phyloP scores from a whole-genome alignment of 2,113 vertebrate species.

The Ceuthmochares aereus region DNA sequence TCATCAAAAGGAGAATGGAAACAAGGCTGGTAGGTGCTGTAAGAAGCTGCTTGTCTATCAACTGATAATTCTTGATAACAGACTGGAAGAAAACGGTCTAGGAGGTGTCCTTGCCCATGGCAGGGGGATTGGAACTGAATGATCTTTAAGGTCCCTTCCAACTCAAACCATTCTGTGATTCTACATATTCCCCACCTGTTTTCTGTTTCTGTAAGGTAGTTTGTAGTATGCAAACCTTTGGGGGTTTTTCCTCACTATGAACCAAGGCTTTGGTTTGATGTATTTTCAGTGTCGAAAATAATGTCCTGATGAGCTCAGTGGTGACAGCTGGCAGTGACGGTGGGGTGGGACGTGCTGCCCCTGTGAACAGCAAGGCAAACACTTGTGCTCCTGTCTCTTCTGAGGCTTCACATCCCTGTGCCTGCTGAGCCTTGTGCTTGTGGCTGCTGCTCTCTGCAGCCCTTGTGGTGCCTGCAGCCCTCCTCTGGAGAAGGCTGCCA shows the following conservation, averaged over 20 bases:
- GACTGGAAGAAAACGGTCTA: not conserved
- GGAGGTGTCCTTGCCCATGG: too few species aligned
- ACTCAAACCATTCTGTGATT: too few species aligned
- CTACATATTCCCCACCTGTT: not conserved
- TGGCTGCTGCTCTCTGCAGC: not conserved
- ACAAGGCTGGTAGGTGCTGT: not conserved
- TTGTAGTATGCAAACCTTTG: fast-evolving
- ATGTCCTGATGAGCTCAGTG: not conserved
- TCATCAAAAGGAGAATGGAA: not conserved
- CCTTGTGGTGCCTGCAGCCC: not conserved
- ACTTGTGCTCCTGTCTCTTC: fast-evolving
- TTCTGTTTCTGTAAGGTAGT: not conserved
- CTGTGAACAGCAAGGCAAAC: not conserved
- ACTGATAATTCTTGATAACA: not conserved
- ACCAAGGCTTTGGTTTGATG: not conserved
- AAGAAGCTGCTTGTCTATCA: not conserved
- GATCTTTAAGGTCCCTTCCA: too few species aligned
- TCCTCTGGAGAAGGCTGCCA: not conserved
- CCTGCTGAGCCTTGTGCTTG: not conserved
- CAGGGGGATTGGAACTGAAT: too few species aligned
- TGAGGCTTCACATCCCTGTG: not conserved
- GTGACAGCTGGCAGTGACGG: fast-evolving
- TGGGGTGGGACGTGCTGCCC: not conserved
- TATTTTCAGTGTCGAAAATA: not conserved
- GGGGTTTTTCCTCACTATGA: not conserved